phyloP scores from a whole-genome alignment of 2,797 vertebrate species.

The Periparus ater region DNA sequence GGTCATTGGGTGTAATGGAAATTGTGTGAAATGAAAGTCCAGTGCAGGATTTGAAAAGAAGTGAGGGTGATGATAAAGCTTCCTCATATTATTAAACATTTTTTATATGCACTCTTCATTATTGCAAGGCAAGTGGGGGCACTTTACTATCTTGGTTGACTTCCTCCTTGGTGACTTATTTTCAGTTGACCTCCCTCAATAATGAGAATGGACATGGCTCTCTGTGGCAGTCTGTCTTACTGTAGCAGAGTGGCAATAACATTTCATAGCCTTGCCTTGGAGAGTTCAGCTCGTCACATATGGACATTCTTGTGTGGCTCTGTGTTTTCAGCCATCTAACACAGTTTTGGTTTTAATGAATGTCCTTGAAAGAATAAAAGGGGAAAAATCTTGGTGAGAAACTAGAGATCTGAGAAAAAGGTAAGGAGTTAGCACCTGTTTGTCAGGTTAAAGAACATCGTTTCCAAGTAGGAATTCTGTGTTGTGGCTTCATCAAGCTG shows the following conservation, averaged over 20 bases:
- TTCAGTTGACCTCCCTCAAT: constrained; percentile 1
- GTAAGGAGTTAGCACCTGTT: not conserved
- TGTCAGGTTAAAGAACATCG: not conserved
- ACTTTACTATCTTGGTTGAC: not conserved
- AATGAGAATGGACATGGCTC: not conserved
- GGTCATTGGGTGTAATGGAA: not conserved
- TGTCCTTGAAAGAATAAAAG: not conserved
- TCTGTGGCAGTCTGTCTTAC: not conserved
- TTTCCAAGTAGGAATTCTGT: not conserved
- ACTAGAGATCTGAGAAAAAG: not conserved
- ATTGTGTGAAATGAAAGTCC: not conserved
- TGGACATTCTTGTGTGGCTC: not conserved
- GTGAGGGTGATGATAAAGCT: not conserved
- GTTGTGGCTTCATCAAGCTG: not conserved
- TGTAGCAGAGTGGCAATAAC: not conserved
- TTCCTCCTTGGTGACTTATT: not conserved
- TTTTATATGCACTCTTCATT: not conserved
- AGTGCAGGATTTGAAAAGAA: not conserved
- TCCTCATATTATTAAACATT: not conserved
- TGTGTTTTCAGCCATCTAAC: not conserved
- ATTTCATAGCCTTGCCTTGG: not conserved
- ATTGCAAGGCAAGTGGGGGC: not conserved
- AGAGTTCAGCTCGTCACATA: not conserved
- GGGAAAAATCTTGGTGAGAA: not conserved
- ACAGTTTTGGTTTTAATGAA: not conserved